Base-by-base conservation (phyloP, 2,888 invertebrate species). In the Cylloceria caligata region DNA sequence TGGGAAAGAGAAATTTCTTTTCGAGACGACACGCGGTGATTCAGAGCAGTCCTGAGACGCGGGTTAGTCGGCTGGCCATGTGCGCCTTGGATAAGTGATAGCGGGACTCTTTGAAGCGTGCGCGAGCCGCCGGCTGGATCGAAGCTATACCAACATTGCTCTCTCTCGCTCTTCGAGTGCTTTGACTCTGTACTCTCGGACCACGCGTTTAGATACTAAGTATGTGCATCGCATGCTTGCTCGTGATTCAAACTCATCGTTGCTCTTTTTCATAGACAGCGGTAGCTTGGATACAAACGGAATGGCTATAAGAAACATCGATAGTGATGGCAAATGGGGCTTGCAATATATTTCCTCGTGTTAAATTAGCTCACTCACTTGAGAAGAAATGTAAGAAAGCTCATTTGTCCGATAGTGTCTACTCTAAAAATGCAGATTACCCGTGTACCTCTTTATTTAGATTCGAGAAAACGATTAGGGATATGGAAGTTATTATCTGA, bases 51-150 rank as follows among this genome's bases (percentile, higher is more conserved):
- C 65, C 75, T 60, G 55, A 52, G 76, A 72, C 68, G 76, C 27
- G 34, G 73, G 55, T 67, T 73, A 75, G 60, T 68, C 69, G 34
- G 86, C 80, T 88, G 90, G 92, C 92, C 92, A 92, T 92, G 92
- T 92, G 92, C 88, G 83, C 80, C 83, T 57, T 19, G 88, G 86
- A 86, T 86, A 87, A 89, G 83, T 88, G 92, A 91, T 92, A 92
- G 92, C 92, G 92, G 92, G 86, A 39, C 65, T 86, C 90, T 91
- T 92, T 91, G 89, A 92, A 86, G 88, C 65, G 79, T 42, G 68
- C 62, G 62, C 71, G 65, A 45, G 68, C 45, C 79, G 64, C 64
- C 73, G 81, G 62, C 34, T 52, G 62, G 78, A 73, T 67, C 47
- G 62, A 65, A 74, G 42, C 39, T 64, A 21, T 2, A n/a, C 39